Percentiles rank a stretch among this genome's conserved stretches.
These are phyloP conservation scores for Pygmarrhopalites habei DNA, from an alignment of 1,140 invertebrate species.

Conservation along the genomic window DNA sequence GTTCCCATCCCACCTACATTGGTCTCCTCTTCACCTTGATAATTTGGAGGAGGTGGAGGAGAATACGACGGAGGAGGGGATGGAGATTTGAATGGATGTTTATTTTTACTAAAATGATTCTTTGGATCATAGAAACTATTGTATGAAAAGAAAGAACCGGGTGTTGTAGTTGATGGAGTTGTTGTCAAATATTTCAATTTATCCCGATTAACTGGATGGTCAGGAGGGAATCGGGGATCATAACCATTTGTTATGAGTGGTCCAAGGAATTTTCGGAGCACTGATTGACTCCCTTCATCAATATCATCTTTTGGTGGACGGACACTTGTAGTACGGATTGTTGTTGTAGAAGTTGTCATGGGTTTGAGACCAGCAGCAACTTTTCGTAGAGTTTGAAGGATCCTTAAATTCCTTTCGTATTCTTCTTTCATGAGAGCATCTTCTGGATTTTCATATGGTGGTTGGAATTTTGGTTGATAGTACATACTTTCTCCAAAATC, in stretches of 20 bases:
- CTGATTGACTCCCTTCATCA: too few species aligned
- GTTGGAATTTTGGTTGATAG: too few species aligned
- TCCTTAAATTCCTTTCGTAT: background rate
- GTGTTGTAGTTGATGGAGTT: constrained; percentile 41
- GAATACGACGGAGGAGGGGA: background rate
- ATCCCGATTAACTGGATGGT: constrained; percentile 54
- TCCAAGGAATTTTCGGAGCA: background rate
- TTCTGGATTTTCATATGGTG: too few species aligned
- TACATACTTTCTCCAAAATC: too few species aligned
- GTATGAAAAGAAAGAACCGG: constrained; percentile 8
- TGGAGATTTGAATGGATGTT: background rate
- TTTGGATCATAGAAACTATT: constrained; percentile 17
- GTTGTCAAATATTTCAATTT: constrained; percentile 47
- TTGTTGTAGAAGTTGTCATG: background rate
- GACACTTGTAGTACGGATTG: background rate
- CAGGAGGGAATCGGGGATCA: constrained; percentile 36
- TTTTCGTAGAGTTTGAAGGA: background rate
- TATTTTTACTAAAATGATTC: constrained; percentile 19
- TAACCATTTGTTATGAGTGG: constrained; percentile 21
- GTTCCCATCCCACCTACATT: background rate
- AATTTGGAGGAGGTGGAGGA: too few species aligned
- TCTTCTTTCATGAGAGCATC: background rate
- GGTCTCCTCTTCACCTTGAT: background rate
- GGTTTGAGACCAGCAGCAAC: too few species aligned
- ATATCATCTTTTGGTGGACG: too few species aligned